Conservation (phyloP, 2,113 vertebrate genomes). For the Pelusios castaneus region DNA sequence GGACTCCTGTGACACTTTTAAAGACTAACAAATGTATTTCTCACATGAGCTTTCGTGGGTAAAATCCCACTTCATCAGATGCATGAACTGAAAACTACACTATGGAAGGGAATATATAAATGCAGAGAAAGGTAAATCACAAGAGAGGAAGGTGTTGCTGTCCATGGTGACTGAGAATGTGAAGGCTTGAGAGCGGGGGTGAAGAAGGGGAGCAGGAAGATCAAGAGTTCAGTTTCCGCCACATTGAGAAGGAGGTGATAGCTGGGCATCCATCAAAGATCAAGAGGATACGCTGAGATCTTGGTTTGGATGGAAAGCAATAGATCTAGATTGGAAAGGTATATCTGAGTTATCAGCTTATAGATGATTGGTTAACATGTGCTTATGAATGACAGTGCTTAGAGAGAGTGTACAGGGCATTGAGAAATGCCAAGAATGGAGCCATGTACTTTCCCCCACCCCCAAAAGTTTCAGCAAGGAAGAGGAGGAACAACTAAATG, state of each 20-base stretch:
- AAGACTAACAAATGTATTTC: too few relatives aligned
- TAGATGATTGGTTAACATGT: background rate
- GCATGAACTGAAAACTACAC: too few relatives aligned
- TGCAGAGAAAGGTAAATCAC: too few relatives aligned
- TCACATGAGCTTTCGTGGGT: too few relatives aligned
- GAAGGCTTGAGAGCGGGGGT: background rate
- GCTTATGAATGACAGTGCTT: background rate
- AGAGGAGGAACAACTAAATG: too few relatives aligned
- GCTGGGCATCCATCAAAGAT: accelerated
- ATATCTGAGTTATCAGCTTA: background rate
- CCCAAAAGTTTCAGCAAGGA: too few relatives aligned
- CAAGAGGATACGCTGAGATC: background rate
- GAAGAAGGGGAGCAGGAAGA: background rate
- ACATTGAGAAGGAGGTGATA: background rate
- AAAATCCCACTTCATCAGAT: too few relatives aligned
- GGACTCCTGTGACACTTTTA: too few relatives aligned
- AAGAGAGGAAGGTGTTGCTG: background rate
- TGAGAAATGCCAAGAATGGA: background rate
- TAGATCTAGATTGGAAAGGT: background rate
- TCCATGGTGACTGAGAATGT: background rate
- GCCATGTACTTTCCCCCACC: accelerated
- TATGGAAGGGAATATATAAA: too few relatives aligned
- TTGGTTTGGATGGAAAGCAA: background rate
- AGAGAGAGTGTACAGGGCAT: background rate
- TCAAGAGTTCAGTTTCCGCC: background rate